Conservation (phyloP, 1,140 invertebrate genomes). For the Kradibia gibbosae region DNA sequence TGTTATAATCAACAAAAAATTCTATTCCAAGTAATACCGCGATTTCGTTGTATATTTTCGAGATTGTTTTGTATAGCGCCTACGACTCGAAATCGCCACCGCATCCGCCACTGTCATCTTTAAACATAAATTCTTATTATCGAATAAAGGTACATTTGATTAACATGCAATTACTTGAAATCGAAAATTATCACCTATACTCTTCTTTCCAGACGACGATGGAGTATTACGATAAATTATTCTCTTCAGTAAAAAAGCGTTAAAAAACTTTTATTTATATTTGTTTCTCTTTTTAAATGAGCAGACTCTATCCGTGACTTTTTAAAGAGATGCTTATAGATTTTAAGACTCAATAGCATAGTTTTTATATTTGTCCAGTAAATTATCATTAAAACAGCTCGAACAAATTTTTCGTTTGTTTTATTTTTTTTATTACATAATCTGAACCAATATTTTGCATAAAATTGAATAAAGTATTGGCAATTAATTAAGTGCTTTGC, state of each 20-base stretch:
- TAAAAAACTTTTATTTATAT: conserved; percentile 34
- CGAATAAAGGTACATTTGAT: conserved; percentile 48
- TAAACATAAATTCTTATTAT: conserved; percentile 39
- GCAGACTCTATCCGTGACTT: conserved; percentile 28
- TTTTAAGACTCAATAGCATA: conserved; percentile 38
- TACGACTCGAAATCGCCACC: conserved; percentile 35
- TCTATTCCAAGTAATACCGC: conserved; percentile 14
- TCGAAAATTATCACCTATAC: conserved; percentile 31
- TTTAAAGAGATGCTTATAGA: conserved; percentile 37
- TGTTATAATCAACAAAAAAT: conserved; percentile 28
- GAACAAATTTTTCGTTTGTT: conserved; percentile 35
- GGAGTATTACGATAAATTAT: conserved; percentile 5
- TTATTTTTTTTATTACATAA: conserved; percentile 23
- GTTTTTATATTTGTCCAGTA: conserved; percentile 46
- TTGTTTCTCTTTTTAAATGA: conserved; percentile 32
- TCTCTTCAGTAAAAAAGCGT: conserved; percentile 9
- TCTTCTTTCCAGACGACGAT: conserved; percentile 30
- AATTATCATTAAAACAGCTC: conserved; percentile 45
- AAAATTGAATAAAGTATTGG: not conserved
- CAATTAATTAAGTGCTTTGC: not conserved
- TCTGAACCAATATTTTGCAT: not conserved
- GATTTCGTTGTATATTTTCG: conserved; percentile 39
- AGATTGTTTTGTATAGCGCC: conserved; percentile 40
- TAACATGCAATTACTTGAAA: conserved; percentile 40
- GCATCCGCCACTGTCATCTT: conserved; percentile 33